Conservation (phyloP, 2,888 invertebrate species). For the Spodoptera littoralis region DNA sequence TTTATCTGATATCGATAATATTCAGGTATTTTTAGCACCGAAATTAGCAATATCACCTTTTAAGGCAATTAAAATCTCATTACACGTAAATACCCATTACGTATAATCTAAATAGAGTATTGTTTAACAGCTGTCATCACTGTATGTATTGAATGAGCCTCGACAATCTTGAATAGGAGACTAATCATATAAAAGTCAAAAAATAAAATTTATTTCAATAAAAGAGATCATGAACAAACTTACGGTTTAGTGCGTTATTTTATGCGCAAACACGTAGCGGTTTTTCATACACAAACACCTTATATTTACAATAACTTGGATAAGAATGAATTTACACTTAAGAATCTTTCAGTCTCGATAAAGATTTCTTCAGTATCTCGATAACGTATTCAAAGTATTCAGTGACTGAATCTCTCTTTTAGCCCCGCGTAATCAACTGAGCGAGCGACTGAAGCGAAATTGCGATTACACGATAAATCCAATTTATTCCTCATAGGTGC, state of each 20-base stretch:
- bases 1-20: slow-evolving; percentile 45
- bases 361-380: slow-evolving; percentile 52
- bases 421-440: slow-evolving; percentile 73
- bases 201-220: not conserved
- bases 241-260: slow-evolving; percentile 1
- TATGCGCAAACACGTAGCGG: not conserved
- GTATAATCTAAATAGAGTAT: too few relatives aligned
- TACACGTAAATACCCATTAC: too few relatives aligned
- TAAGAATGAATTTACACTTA: slow-evolving; percentile 30
- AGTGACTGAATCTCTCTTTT: slow-evolving; percentile 69
- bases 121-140: too few relatives aligned
- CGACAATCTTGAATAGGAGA: too few relatives aligned
- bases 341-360: slow-evolving; percentile 32
- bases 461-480: slow-evolving; percentile 79
- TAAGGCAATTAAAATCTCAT: slow-evolving; percentile 1
- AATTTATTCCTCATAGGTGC: slow-evolving; percentile 73
- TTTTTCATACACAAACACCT: not conserved
- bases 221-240: too few relatives aligned
- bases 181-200: not conserved
- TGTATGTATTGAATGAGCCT: too few relatives aligned
- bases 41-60: slow-evolving; percentile 8
- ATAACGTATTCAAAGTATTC: slow-evolving; percentile 72
- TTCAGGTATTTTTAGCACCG: slow-evolving; percentile 40
- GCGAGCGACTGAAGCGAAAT: slow-evolving; percentile 74
- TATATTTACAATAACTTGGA: slow-evolving; percentile 20